phyloP scores from a whole-genome alignment of 2,113 vertebrate genomes.

The Vidua chalybeata region DNA sequence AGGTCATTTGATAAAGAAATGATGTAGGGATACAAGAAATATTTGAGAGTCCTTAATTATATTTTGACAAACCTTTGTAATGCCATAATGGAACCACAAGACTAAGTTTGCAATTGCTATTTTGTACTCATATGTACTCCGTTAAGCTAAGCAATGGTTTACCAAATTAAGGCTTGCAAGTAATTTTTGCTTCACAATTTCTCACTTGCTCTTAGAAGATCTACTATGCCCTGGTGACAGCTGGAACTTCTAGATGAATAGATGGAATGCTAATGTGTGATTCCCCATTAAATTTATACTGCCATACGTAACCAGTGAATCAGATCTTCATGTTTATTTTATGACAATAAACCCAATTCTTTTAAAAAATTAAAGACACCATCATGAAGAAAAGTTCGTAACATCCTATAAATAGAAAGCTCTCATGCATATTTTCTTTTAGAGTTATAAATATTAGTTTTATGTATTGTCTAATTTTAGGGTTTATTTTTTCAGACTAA shows the following conservation, averaged over 20 bases:
- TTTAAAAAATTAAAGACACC: neutral
- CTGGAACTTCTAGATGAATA: neutral
- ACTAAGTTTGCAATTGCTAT: neutral
- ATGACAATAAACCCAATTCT: neutral
- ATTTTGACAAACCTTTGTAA: slow-evolving; percentile 54
- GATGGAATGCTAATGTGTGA: neutral
- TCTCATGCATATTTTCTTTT: neutral
- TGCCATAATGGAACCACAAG: neutral
- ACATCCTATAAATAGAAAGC: neutral
- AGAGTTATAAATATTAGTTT: neutral
- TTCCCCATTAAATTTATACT: neutral
- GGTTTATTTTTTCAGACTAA: neutral
- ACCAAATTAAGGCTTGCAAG: slow-evolving; percentile 47
- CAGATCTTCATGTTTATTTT: neutral
- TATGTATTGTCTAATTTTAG: neutral
- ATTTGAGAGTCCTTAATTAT: neutral
- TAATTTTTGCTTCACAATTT: slow-evolving; percentile 26
- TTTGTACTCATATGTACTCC: slow-evolving; percentile 17
- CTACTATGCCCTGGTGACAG: neutral
- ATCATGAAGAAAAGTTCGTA: neutral
- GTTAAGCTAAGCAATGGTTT: slow-evolving; percentile 21
- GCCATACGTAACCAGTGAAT: neutral
- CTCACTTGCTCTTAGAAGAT: slow-evolving; percentile 18
- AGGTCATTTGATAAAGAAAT: slow-evolving; percentile 13
- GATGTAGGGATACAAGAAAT: neutral